Evolutionary conservation across 1,140 invertebrate species (phyloP).

Genomic region (Yoshiicerus persimilis): DNA sequence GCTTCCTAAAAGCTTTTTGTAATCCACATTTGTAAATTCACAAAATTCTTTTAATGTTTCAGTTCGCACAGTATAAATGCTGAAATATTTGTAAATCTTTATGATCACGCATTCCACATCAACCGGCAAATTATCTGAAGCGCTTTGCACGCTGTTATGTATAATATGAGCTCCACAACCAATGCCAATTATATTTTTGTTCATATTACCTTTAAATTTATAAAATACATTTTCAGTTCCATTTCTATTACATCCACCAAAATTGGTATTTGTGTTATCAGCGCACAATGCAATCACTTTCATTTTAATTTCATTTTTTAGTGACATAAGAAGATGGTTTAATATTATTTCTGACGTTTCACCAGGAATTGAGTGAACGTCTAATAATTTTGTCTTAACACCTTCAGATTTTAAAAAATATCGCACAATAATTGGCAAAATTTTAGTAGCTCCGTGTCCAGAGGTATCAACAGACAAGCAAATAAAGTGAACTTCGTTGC

Average conservation of each 20-base stretch:
- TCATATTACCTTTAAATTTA: not conserved
- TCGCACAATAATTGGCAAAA: not conserved
- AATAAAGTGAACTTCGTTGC: not conserved
- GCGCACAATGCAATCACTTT: not conserved
- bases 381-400: not conserved
- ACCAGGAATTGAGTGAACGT: not conserved
- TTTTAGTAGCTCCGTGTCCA: not conserved
- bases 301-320: not conserved
- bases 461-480: not conserved
- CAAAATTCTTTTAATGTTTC: constrained; percentile 40
- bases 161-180: constrained; percentile 51
- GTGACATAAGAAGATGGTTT: not conserved
- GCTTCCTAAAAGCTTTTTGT: not conserved
- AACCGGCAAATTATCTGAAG: constrained; percentile 50
- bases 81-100: constrained; percentile 51
- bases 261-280: constrained; percentile 26
- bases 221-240: not conserved
- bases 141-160: constrained; percentile 51
- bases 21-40: not conserved
- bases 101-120: constrained; percentile 48
- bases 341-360: not conserved
- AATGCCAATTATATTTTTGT: constrained; percentile 41
- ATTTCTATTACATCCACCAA: not conserved
- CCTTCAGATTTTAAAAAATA: not conserved
- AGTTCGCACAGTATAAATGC: constrained; percentile 50